Percentiles rank a stretch among this genome's conserved stretches.
Conservation (phyloP, 2,888 invertebrate genomes). For the Cheilosia impressa region DNA sequence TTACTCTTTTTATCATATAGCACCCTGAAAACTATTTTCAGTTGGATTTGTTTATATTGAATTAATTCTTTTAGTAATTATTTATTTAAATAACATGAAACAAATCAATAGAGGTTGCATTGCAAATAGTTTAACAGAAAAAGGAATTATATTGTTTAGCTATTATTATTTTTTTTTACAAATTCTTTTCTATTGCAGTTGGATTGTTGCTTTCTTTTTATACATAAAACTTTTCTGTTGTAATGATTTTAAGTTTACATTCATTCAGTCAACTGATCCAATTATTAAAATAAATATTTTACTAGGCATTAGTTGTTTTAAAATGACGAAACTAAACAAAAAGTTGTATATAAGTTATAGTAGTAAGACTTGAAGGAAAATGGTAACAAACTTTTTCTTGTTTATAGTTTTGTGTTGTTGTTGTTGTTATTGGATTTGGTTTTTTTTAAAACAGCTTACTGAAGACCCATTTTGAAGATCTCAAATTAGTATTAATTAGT, state of each 20-base stretch:
- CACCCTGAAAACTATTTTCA: slow-evolving; percentile 84
- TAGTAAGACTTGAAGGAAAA: slow-evolving; percentile 71
- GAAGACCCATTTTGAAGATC: slow-evolving; percentile 11
- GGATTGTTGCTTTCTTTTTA: slow-evolving; percentile 49
- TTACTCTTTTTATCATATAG: slow-evolving; percentile 78
- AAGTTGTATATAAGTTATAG: slow-evolving; percentile 59
- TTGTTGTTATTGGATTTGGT: slow-evolving; percentile 7
- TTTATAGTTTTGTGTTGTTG: slow-evolving; percentile 20
- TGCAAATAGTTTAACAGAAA: slow-evolving; percentile 71
- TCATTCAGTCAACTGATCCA: slow-evolving; percentile 53
- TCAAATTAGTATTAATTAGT: slow-evolving; percentile 20
- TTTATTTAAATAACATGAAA: slow-evolving; percentile 74
- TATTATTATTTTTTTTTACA: slow-evolving; percentile 52
- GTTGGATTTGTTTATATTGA: slow-evolving; percentile 78
- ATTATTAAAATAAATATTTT: slow-evolving; percentile 70
- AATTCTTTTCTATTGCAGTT: slow-evolving; percentile 68
- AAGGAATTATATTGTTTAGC: slow-evolving; percentile 63
- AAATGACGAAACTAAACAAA: slow-evolving; percentile 60
- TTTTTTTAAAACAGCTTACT: slow-evolving; percentile 14
- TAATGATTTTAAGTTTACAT: slow-evolving; percentile 36
- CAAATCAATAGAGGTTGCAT: slow-evolving; percentile 74
- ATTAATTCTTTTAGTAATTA: slow-evolving; percentile 71
- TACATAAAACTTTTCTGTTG: slow-evolving; percentile 38
- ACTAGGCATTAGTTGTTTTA: slow-evolving; percentile 69
- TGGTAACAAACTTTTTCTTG: slow-evolving; percentile 70